A percentile compares a stretch with the other conserved stretches of the same genome.
These are phyloP conservation scores for Agapornis roseicollis DNA, from an alignment of 2,113 vertebrate genomes.

Conservation along the genomic window DNA sequence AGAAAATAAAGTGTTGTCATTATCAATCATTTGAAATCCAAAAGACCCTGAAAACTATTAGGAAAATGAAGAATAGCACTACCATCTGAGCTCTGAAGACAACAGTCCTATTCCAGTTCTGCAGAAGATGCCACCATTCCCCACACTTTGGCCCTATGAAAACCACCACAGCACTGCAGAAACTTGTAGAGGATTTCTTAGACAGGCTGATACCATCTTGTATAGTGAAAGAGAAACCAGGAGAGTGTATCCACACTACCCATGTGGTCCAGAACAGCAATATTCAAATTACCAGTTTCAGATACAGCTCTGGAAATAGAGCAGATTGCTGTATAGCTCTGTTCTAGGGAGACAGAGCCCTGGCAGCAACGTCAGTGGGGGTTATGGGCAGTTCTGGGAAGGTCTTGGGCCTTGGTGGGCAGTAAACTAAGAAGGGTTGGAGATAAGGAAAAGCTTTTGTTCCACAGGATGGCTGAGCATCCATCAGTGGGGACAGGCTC, in stretches of 20 bases:
- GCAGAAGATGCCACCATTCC: background rate
- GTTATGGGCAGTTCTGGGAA: background rate
- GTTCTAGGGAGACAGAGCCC: background rate
- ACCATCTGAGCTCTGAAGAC: background rate
- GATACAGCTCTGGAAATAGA: background rate
- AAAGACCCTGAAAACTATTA: background rate
- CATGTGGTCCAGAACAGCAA: rapidly evolving
- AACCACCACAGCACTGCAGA: background rate
- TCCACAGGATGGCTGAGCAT: background rate
- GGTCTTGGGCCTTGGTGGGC: rapidly evolving
- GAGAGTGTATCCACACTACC: background rate
- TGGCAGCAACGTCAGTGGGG: rapidly evolving
- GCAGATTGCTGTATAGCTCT: background rate
- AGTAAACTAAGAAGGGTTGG: background rate
- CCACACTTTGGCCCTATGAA: rapidly evolving
- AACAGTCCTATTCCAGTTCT: background rate
- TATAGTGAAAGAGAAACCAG: background rate
- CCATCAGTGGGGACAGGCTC: background rate
- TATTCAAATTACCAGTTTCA: background rate
- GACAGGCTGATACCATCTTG: background rate
- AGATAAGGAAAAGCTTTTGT: background rate
- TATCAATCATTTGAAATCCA: background rate
- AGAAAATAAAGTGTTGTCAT: background rate
- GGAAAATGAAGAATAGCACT: background rate
- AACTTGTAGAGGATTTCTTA: background rate